A percentile compares a stretch with the other conserved stretches of the same genome.
These are phyloP conservation scores for Leptopilina clavipes DNA, from an alignment of 1,140 invertebrate genomes.

Conservation along the genomic window DNA sequence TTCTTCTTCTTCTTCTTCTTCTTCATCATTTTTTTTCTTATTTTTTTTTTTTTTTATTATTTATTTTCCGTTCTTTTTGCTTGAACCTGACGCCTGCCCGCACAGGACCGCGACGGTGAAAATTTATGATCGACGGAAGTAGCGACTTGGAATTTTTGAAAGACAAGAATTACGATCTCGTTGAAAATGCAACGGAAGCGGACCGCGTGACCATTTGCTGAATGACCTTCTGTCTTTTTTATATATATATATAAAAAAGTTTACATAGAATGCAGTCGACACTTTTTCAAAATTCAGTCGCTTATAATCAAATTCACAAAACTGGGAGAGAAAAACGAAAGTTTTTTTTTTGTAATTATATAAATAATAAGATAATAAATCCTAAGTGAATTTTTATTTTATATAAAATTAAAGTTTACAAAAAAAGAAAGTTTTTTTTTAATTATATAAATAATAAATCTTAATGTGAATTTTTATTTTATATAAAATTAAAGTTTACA, in stretches of 20 bases:
- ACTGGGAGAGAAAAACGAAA: no score
- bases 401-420: no score
- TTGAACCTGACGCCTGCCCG: not conserved
- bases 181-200: conserved; percentile 18
- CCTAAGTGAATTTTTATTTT: no score
- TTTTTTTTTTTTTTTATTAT: not conserved
- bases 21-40: not conserved
- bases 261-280: no score
- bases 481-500: no score
- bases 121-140: conserved; percentile 6
- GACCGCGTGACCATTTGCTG: not conserved
- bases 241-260: no score
- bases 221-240: not conserved
- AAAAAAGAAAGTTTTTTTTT: no score
- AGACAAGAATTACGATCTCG: conserved; percentile 19
- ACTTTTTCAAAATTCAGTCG: no score
- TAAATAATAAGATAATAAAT: no score
- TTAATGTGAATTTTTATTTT: no score
- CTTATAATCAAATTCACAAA: not conserved
- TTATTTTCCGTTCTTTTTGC: conserved; percentile 22
- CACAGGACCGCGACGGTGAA: not conserved
- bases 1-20: conserved; percentile 4
- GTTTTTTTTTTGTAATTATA: no score
- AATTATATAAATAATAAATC: no score
- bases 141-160: conserved; percentile 16